A percentile compares a stretch with the other conserved stretches of the same genome.
These are phyloP conservation scores for Melanerpes formicivorus DNA, from an alignment of 2,113 vertebrate species.

Conservation along the genomic window DNA sequence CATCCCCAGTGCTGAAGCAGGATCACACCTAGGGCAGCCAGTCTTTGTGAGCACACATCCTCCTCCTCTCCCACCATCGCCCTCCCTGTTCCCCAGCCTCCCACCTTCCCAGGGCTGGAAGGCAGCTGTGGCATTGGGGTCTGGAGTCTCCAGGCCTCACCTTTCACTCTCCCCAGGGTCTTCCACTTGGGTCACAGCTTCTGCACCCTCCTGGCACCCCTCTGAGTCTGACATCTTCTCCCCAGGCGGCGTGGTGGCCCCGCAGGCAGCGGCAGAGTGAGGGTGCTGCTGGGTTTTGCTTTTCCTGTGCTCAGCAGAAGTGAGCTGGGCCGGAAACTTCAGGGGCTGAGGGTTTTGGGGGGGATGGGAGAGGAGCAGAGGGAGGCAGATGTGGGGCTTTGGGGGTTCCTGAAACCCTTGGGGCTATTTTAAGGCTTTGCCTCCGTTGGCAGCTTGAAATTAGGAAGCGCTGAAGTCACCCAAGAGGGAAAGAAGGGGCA, in stretches of 20 bases:
- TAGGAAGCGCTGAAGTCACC: neutral
- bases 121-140: neutral
- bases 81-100: neutral
- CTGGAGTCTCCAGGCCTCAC: neutral
- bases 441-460: neutral
- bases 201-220: slow-evolving; percentile 17
- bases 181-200: neutral
- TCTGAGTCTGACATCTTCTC: slow-evolving; percentile 60
- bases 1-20: too few species aligned
- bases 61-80: neutral
- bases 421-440: neutral
- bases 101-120: neutral
- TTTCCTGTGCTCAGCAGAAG: slow-evolving; percentile 66
- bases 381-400: neutral
- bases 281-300: neutral
- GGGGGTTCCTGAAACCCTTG: neutral
- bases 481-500: neutral
- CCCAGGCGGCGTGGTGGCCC: fast-evolving
- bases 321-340: slow-evolving; percentile 63
- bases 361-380: slow-evolving; percentile 17
- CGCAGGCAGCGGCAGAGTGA: neutral
- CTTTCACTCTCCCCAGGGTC: neutral
- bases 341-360: neutral
- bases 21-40: too few species aligned
- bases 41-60: fast-evolving